A percentile compares a stretch with the other conserved stretches of the same genome.
phyloP scores from a whole-genome alignment of 2,113 vertebrate genomes.

The Hylia prasina region DNA sequence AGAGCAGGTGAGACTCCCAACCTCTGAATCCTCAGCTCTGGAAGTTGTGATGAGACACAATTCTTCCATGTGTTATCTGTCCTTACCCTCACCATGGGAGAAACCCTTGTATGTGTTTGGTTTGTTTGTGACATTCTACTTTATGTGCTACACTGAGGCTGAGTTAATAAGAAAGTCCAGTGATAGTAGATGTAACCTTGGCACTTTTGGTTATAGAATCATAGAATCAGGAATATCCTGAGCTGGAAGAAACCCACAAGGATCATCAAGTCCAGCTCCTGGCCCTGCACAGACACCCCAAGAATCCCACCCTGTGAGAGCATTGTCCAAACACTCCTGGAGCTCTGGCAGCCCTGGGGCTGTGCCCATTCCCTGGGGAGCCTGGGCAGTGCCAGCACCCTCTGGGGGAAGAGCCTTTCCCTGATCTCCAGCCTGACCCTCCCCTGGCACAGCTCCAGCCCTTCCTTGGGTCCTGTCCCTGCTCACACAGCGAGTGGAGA shows the following conservation, averaged over 20 bases:
- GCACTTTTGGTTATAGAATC: neutral
- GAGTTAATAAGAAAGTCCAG: neutral
- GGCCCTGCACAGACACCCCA: neutral
- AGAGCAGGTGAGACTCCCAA: neutral
- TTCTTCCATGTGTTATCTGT: neutral
- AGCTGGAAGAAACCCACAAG: neutral
- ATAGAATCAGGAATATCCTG: neutral
- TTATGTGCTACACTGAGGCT: neutral
- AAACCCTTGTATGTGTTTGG: neutral
- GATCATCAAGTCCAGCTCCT: fast-evolving
- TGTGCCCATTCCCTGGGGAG: neutral
- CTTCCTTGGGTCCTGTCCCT: neutral
- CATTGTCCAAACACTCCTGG: fast-evolving
- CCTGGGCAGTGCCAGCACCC: neutral
- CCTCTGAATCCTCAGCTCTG: neutral
- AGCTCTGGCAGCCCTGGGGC: neutral
- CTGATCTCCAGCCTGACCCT: fast-evolving
- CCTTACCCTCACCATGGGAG: neutral
- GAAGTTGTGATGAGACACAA: neutral
- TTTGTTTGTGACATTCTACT: neutral
- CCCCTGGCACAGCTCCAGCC: neutral
- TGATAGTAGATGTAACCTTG: neutral
- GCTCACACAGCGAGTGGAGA: neutral
- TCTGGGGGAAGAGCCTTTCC: neutral
- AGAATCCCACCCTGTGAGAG: fast-evolving